Evolutionary conservation across 1,140 invertebrate species (phyloP), one percentile per base, ranked within the genome.

Genomic region (Chironomus tepperi): DNA sequence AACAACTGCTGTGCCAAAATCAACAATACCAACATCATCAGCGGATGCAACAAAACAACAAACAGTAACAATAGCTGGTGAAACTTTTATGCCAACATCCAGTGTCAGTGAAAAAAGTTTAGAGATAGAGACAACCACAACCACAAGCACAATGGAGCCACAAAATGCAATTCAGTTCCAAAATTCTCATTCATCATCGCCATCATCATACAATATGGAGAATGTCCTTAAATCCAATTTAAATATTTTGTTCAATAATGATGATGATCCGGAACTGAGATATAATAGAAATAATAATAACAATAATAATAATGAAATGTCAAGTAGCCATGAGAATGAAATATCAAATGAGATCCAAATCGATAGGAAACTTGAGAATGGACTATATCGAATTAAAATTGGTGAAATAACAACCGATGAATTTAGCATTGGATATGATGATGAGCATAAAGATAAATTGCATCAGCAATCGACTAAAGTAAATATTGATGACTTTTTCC

Each of bases 401-500:
- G 76, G 75, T 73, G 75, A 77, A 76, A 77, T 76, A 73, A 76
- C 73, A 43, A 77, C 74, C 0, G 75, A 75, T 18, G 75, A 77
- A 73, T 76, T 75, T 43, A 74, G 73, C 57, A 75, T 73, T 73
- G 75, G 43, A 2, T 42, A 24, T 3, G 15, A 15, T n/a, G 72
- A 74, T 73, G 74, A 16, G n/a, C 12, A 75, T 18, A 43, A 70
- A 3, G 19, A 34, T 24, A 74, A 57, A 64, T 72, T 74, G 15
- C 70, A 47, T 64, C 75, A 73, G 72, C 65, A 42, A 42, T 18
- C 67, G 72, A 57, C 43, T 10, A 21, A 80, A 42, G 76, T 81
- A 9, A 81, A 81, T 72, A 81, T 81, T 47, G 79, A 79, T 0
- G 81, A 82, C 73, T 73, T 81, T 3, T 81, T 80, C 77, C 81